phyloP scores from a whole-genome alignment of 2,113 vertebrate genomes.

The Malurus alboscapulatus region DNA sequence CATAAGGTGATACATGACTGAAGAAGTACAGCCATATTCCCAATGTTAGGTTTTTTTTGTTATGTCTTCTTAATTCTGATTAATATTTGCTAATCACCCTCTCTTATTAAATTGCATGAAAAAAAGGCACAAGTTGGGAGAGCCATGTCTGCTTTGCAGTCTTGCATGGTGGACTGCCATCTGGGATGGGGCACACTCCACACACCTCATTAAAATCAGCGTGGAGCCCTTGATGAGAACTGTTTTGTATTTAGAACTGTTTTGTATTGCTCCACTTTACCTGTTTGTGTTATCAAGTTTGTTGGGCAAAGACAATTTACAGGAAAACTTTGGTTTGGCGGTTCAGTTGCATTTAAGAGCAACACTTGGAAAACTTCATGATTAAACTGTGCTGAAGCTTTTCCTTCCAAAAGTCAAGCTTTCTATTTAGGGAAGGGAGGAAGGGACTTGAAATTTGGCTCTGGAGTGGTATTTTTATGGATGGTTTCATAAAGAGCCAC shows the following conservation, averaged over 20 bases:
- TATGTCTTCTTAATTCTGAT: neutral
- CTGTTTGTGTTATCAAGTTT: neutral
- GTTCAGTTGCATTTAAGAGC: neutral
- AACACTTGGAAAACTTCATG: neutral
- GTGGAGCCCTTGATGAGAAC: neutral
- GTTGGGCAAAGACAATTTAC: neutral
- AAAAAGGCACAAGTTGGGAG: neutral
- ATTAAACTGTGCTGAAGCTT: neutral
- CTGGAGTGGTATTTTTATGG: neutral
- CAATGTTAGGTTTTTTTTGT: neutral
- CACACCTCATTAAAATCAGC: neutral
- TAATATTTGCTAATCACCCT: neutral
- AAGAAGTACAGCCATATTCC: neutral
- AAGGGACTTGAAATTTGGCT: conserved; percentile 29
- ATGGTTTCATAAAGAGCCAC: neutral
- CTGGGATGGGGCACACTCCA: neutral
- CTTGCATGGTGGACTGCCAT: neutral
- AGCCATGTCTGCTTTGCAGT: neutral
- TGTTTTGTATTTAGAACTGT: neutral
- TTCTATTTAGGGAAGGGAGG: neutral
- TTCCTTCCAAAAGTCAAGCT: neutral
- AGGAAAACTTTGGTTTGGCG: neutral
- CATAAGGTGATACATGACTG: neutral
- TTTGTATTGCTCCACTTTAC: neutral
- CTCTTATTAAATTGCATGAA: neutral